phyloP scores from a whole-genome alignment of 2,888 invertebrate species.

The Drosophila mimetica region DNA sequence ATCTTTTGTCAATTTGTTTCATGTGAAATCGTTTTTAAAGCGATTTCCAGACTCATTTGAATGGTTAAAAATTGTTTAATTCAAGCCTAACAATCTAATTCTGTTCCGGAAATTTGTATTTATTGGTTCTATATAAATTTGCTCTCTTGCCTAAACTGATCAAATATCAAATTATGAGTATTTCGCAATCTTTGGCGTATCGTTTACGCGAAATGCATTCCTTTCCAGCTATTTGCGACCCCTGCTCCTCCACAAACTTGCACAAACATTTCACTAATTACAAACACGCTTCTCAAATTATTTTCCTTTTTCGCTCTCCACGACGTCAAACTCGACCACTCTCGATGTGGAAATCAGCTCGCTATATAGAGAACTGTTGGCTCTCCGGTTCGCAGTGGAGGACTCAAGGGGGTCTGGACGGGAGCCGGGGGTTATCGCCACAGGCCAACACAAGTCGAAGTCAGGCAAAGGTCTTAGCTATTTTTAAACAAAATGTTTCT shows the following conservation, averaged over 20 bases:
- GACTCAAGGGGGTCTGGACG: neutral
- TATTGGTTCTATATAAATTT: neutral
- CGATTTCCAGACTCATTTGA: no score
- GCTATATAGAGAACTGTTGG: slow-evolving; percentile 19
- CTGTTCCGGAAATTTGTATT: neutral
- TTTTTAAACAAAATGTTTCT: slow-evolving; percentile 39
- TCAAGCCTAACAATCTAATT: no score
- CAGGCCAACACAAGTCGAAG: slow-evolving; percentile 53
- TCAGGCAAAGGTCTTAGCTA: slow-evolving; percentile 47
- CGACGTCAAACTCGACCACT: neutral
- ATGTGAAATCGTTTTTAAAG: no score
- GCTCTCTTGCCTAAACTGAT: neutral
- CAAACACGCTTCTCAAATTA: slow-evolving; percentile 42
- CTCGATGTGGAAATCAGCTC: slow-evolving; percentile 17
- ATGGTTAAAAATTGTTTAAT: no score
- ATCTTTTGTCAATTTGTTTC: no score
- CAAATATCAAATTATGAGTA: slow-evolving; percentile 10
- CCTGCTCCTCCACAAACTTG: slow-evolving; percentile 4
- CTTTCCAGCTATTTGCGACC: neutral
- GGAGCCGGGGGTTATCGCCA: slow-evolving; percentile 35
- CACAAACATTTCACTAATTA: slow-evolving; percentile 44
- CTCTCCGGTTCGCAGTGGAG: neutral
- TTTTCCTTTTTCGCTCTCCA: slow-evolving; percentile 11
- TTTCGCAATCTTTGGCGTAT: slow-evolving; percentile 2
- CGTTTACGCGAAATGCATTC: slow-evolving; percentile 18